Evolutionary conservation across 2,888 invertebrate genomes (phyloP).

Genomic region (Acronicta aceris): DNA sequence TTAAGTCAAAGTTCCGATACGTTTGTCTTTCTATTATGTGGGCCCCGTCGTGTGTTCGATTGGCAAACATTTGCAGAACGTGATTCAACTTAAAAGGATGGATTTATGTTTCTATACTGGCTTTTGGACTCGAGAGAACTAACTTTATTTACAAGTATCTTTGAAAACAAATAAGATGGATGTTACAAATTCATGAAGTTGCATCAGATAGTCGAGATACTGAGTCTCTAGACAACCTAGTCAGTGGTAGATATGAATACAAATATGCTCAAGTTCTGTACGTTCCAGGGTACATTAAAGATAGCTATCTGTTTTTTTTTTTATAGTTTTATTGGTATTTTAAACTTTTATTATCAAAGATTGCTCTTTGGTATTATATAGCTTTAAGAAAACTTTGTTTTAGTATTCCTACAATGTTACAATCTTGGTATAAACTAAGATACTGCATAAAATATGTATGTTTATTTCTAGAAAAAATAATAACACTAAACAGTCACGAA

Average conservation of each 20-base stretch:
- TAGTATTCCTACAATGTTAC: neutral
- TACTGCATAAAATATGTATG: no score
- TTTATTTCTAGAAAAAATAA: no score
- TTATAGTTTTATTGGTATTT: conserved; percentile 31
- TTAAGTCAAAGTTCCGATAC: conserved; percentile 72
- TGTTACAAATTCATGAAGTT: conserved; percentile 73
- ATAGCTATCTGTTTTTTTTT: conserved; percentile 21
- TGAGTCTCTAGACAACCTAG: conserved; percentile 55
- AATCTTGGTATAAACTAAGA: no score
- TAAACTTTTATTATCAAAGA: conserved; percentile 16
- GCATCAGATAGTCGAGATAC: conserved; percentile 58
- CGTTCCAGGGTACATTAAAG: conserved; percentile 25
- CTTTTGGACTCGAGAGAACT: conserved; percentile 71
- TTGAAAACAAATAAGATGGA: conserved; percentile 71
- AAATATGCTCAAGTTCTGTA: conserved; percentile 45
- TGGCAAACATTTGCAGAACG: conserved; percentile 84
- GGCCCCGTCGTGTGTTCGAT: conserved; percentile 74
- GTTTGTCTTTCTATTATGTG: conserved; percentile 80
- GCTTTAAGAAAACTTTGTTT: neutral
- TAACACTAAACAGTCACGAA: no score
- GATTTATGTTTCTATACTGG: conserved; percentile 77
- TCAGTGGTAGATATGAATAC: conserved; percentile 56
- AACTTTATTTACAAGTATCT: conserved; percentile 75
- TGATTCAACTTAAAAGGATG: conserved; percentile 81
- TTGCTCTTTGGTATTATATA: neutral